Percentiles rank a stretch among this genome's conserved stretches.
Evolutionary conservation across 1,140 invertebrate genomes (phyloP).

Genomic region (Rhopalosiphum maidis): DNA sequence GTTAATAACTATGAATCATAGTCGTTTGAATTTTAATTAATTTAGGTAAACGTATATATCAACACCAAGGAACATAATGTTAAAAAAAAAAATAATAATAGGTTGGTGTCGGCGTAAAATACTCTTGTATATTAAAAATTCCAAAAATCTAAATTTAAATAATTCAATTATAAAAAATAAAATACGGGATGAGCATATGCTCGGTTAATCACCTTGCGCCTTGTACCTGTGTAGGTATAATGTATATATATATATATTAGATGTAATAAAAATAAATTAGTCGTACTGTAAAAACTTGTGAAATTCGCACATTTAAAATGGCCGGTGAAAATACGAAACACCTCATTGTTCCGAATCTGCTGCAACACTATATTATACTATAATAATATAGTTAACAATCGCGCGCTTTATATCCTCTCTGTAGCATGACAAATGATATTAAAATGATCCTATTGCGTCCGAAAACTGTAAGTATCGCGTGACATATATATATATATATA

Average conservation of each 20-base stretch:
- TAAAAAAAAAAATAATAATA: neutral
- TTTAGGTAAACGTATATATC: neutral
- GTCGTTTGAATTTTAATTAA: neutral
- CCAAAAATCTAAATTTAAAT: neutral
- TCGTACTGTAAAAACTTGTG: neutral
- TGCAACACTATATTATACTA: too few relatives aligned
- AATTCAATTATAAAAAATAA: neutral
- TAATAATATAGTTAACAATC: too few relatives aligned
- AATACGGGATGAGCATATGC: neutral
- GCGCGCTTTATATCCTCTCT: neutral
- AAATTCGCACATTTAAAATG: neutral
- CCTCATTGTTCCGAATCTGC: neutral
- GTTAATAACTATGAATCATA: neutral
- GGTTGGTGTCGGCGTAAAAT: too few relatives aligned
- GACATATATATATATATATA: too few relatives aligned
- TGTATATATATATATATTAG: neutral
- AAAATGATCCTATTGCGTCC: neutral
- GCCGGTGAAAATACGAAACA: neutral
- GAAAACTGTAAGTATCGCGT: neutral
- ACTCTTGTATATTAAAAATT: neutral
- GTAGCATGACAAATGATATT: neutral
- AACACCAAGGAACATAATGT: neutral
- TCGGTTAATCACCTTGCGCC: neutral
- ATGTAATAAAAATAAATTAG: slow-evolving; percentile 1
- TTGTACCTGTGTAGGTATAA: neutral